Evolutionary conservation across 1,140 invertebrate genomes (phyloP), one percentile per base, ranked within the genome.

Genomic region (Mylabris phalerata): DNA sequence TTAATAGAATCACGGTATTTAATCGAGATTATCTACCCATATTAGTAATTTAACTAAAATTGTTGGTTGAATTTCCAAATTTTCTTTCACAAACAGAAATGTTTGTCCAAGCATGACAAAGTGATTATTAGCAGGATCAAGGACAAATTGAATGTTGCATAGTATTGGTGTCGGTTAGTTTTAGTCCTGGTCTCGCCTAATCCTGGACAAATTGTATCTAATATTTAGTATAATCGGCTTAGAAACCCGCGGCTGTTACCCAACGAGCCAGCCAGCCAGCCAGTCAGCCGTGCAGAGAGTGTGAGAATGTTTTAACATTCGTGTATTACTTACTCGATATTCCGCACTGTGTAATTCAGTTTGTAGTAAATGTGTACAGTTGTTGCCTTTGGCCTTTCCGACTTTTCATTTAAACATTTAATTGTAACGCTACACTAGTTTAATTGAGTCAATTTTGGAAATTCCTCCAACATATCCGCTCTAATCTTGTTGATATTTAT

Each of bases 181-280:
- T 59, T 58, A 61, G 63, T 57, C 47, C 55, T 55, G 46, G 55
- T 49, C 11, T 46, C 60, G 52, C 52, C 63, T 70, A 70, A 70
- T 70, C 68, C 68, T 40, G 59, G 57, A 70, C 68, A 70, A 70
- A 70, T 70, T 70, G 68, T 70, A 70, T 70, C 67, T 70, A 67
- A 70, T 70, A 70, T 70, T 70, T 68, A 68, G 65, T 70, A 65
- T 70, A 70, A 70, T 68, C 68, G 65, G 68, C 65, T 70, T 68
- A 67, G 48, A 52, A 9, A 49, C 48, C 51, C 47, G 58, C 59
- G 19, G 40, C 47, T 9, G 41, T 42, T 11, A 42, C 9, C 9
- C 41, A 10, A 42, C 4, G 32, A 32, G 32, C 32, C 4, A 32
- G 19, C 19, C 19, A 19, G 19, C 19, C 32, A 32, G 32, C 4